phyloP scores from a whole-genome alignment of 2,888 invertebrate species.

The Tipula helvola region DNA sequence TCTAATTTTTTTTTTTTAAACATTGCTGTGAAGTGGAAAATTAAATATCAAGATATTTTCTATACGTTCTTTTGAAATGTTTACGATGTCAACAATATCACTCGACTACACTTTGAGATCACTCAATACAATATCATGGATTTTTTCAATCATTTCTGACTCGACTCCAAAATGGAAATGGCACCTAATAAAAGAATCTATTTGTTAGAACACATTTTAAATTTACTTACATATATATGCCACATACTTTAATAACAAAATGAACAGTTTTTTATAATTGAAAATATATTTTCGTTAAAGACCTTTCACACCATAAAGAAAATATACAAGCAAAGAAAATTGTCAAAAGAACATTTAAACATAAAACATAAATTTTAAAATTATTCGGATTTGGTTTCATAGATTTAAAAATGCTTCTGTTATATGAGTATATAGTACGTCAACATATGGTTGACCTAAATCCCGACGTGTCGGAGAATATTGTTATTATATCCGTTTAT shows the following conservation, averaged over 20 bases:
- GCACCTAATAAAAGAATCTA: no score
- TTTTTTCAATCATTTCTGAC: no score
- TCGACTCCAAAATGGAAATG: no score
- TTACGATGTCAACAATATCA: no score
- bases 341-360: neutral
- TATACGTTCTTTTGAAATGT: no score
- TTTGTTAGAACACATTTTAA: no score
- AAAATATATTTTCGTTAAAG: neutral
- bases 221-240: neutral
- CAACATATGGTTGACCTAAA: neutral
- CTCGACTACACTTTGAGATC: no score
- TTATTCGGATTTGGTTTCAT: neutral
- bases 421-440: neutral
- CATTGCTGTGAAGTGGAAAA: no score
- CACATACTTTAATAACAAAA: neutral
- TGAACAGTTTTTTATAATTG: neutral
- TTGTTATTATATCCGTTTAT: neutral
- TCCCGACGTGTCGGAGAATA: neutral
- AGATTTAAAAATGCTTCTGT: neutral
- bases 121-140: no score
- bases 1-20: no score
- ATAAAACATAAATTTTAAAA: neutral
- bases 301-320: neutral
- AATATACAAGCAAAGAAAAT: neutral
- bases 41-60: no score